Evolutionary conservation across 2,888 invertebrate genomes (phyloP), one percentile per base, ranked within the genome.

Genomic region (Tetramorium bicarinatum): DNA sequence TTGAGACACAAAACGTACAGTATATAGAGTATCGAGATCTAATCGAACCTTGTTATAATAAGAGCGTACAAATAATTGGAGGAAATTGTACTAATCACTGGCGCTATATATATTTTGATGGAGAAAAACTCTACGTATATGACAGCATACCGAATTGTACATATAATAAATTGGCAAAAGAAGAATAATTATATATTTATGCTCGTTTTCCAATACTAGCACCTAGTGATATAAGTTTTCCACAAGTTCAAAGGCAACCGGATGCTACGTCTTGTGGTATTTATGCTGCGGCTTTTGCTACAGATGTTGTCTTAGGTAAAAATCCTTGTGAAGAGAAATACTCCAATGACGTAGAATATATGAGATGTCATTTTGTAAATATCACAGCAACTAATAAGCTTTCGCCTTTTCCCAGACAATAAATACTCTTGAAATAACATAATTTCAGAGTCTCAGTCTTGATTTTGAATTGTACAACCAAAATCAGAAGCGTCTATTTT

Each of bases 61-160:
- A 47, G 13, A 18, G n/a, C n/a, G n/a, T n/a, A n/a, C n/a, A n/a
- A n/a, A n/a, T n/a, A n/a, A n/a, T n/a, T n/a, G n/a, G n/a, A n/a
- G n/a, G n/a, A n/a, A n/a, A n/a, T n/a, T n/a, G n/a, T n/a, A 59
- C 56, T 59, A 11, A 29, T 59, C 56, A 59, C 56, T 59, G 56
- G 56, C 56, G 56, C 11, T 25, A 29, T 4, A 59, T 25, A 3
- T 59, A 21, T 4, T 59, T 59, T n/a, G 52, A 54, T n/a, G 52
- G n/a, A 18, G 15, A 0, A n/a, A n/a, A n/a, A 54, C 52, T n/a
- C 9, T 15, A 9, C 21, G n/a, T 54, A n/a, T 54, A 54, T 54
- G 52, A 54, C 52, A 54, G 52, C n/a, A 54, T 59, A 25, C 56
- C 56, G 11, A 15, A 15, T 8, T 59, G 13, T 59, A 15, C 25